Evolutionary conservation across 1,140 invertebrate genomes (phyloP), one percentile per base, ranked within the genome.

Genomic region (Drosophila quadrilineata): DNA sequence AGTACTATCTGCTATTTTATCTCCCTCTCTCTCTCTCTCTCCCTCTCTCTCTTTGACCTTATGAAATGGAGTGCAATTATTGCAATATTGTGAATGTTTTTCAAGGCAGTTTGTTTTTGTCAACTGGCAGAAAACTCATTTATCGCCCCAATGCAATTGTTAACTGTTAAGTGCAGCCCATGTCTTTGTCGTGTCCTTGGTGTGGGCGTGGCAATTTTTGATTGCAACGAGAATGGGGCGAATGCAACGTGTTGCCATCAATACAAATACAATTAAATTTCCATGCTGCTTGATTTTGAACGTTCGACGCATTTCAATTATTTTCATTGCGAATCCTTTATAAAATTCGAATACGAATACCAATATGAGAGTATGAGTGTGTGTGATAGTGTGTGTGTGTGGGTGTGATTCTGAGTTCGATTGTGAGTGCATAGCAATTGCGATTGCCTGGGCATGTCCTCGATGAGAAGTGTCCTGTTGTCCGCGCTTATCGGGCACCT

Each of bases 211-310:
- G 4, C 10, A 16, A 6, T 5, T 14, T 4, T 16, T 35, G 14
- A 6, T 35, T 35, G 10, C 6, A 14, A 5, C 31, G 10, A 22
- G 12, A n/a, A 3, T 28, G 26, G 17, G 41, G 14, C 4, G 10
- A 9, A 21, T 54, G 43, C 21, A 14, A 16, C 4, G 4, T 48
- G 14, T 22, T 36, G 31, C 65, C 65, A 60, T 84, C 79, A 84
- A 76, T 84, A 84, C 77, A 84, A 84, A 76, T 84, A 84, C 77
- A 84, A 84, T 84, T 84, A 84, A 84, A 84, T 84, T 84, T 84
- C 73, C 79, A 85, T 67, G 77, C 77, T 73, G 77, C 79, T 85
- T 84, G 79, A 84, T 84, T 84, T 84, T 85, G 69, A 84, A 84
- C 79, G 77, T 58, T 64, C 71, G 74, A 74, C 79, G 77, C 79